Conservation (phyloP, 2,797 vertebrate genomes). For the Carcharodon carcharias region DNA sequence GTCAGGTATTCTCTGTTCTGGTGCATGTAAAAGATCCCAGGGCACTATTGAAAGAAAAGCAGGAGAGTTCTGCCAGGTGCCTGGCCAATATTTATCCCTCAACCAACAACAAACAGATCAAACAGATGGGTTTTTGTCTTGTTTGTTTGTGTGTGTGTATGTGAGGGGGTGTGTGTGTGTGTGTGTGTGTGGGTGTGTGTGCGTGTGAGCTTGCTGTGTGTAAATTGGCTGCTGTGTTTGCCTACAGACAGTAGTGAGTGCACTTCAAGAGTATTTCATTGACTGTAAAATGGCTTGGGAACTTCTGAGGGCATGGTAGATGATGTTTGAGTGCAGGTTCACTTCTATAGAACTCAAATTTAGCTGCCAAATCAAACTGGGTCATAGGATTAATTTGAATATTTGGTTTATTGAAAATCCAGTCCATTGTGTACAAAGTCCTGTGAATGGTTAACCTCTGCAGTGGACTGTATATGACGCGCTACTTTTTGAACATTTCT, state of each 20-base stretch:
- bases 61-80: not conserved
- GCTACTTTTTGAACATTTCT: not conserved
- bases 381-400: not conserved
- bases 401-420: not conserved
- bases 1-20: not conserved
- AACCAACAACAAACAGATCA: not conserved
- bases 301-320: not conserved
- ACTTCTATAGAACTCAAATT: not conserved
- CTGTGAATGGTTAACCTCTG: not conserved
- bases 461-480: not conserved
- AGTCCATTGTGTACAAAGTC: too few species aligned
- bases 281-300: not conserved
- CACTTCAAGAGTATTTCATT: not conserved
- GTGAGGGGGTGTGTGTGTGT: too few species aligned
- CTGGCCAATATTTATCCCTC: not conserved
- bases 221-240: not conserved
- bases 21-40: not conserved
- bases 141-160: too few species aligned
- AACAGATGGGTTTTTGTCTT: too few species aligned
- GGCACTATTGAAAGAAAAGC: not conserved
- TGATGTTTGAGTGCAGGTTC: not conserved
- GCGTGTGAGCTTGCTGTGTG: not conserved
- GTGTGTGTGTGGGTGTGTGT: too few species aligned
- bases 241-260: not conserved
- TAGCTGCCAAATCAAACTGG: not conserved